Base-by-base conservation (phyloP, 1,140 invertebrate genomes). In the Drosophila sucinea region DNA sequence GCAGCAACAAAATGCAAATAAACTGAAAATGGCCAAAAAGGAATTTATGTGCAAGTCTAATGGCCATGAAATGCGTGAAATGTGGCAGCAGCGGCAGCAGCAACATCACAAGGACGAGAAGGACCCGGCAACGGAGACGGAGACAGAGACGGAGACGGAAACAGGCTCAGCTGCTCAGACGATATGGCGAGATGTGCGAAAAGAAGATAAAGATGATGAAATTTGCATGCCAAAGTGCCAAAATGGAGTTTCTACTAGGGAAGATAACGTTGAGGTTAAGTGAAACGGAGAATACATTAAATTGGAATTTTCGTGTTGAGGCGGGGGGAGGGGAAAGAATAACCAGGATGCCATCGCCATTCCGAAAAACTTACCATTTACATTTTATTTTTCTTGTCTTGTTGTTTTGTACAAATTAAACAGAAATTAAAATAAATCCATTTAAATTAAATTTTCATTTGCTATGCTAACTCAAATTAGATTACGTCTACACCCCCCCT, bases 31-130 rank as follows among this genome's bases (percentile, higher is more conserved):
- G 56, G 56, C 56, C 56, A 57, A 57, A 57, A 57, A 51, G 11
- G 62, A 67, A 70, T 78, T 67, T 75, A 78, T 74, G 70, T 73
- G 44, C 55, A 71, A 68, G 71, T 71, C 56, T 32, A 68, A 70
- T 74, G 67, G 54, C 60, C 75, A 68, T 74, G 67, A 74, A 78
- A 78, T 78, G 68, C 66, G 55, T 69, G 62, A 77, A 73, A 56
- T 65, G 63, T 55, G 58, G 58, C 40, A 66, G 40, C 25, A 61
- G 38, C 32, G 47, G 27, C 32, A 6, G 55, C 1, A 40, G 11
- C 47, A 6, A 41, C 1, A 40, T 6, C 47, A 32, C 58, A 55
- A 55, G 1, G 7, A n/a, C 11, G 8, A 35, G 30, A 35, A 58
- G 35, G 3, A 38, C 8, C 10, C 10, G 10, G 10, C 10, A 10